Evolutionary conservation across 2,888 invertebrate species (phyloP).

Genomic region (Unio delphinus): DNA sequence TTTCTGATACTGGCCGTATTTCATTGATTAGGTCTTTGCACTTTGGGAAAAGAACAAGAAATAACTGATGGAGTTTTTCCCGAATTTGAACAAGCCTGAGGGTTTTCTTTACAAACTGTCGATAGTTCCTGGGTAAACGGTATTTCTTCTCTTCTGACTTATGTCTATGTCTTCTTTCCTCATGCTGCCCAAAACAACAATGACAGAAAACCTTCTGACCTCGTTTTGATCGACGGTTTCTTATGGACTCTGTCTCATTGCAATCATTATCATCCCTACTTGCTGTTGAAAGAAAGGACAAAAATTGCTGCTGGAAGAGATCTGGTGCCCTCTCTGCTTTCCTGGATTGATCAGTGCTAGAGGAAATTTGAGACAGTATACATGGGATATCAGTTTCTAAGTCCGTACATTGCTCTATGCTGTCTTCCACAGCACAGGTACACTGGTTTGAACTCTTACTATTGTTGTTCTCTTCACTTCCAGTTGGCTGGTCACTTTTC

Average conservation of each 20-base stretch:
- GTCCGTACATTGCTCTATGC: too few relatives aligned
- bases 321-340: too few relatives aligned
- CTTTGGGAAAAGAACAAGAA: conserved; percentile 37
- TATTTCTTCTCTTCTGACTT: conserved; percentile 7
- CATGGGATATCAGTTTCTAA: too few relatives aligned
- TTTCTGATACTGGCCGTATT: conserved; percentile 28
- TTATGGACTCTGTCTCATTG: conserved; percentile 11
- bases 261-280: too few relatives aligned
- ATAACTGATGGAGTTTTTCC: conserved; percentile 34
- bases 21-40: conserved; percentile 28
- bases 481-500: too few relatives aligned
- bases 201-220: conserved; percentile 28
- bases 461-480: too few relatives aligned
- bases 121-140: conserved; percentile 26
- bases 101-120: conserved; percentile 29
- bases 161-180: background rate
- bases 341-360: too few relatives aligned
- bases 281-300: too few relatives aligned
- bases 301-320: too few relatives aligned
- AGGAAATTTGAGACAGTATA: too few relatives aligned
- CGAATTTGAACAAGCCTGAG: conserved; percentile 24
- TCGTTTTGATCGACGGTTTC: conserved; percentile 19
- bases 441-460: too few relatives aligned
- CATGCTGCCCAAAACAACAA: conserved; percentile 23
- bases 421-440: too few relatives aligned